Evolutionary conservation across 2,113 vertebrate genomes (phyloP), one percentile per base, ranked within the genome.

Genomic region (Hyaena hyaena): DNA sequence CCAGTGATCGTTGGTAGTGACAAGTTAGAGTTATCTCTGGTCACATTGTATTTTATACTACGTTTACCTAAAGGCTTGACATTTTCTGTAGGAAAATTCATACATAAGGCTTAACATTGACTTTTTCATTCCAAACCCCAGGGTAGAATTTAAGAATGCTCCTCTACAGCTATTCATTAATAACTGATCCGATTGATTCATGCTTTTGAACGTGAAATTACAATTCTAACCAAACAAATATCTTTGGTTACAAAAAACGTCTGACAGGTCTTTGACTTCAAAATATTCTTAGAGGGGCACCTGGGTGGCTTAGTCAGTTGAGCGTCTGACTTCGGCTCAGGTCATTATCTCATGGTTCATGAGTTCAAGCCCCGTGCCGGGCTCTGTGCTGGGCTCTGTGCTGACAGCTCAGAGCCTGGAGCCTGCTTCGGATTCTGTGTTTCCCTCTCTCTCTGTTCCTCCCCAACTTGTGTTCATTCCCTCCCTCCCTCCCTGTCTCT

Each of bases 161-260:
- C 71, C 61, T 91, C 8, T 94, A 82, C 15, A 61, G 15, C 21
- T 81, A 77, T 53, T 33, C 82, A 86, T 95, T 91, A 90, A 39
- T 90, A 71, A 97, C 94, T 0, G 1, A 90, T 93, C 17, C n/a
- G n/a, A 87, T 26, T 50, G 69, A 95, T 90, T 58, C 80, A 88
- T 97, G 79, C 61, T 80, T 94, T 96, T 76, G 66, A 90, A 96
- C 58, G 50, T 96, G 84, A 96, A 92, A 84, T 90, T 33, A 55
- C 80, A 61, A 39, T 55, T 85, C 35, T 88, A 84, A 93, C 88
- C 77, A 93, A 92, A 90, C 61, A 83, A 81, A 39, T 73, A 43
- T 77, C 17, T 61, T 5, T 55, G 45, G 50, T 43, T 87, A 24
- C 4, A 89, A 89, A 88, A 80, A 74, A 80, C 81, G 23, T 74